A percentile compares a stretch with the other conserved stretches of the same genome.
These are phyloP conservation scores for Sciurus vulgaris DNA, from an alignment of 2,797 vertebrate species.

Conservation along the genomic window DNA sequence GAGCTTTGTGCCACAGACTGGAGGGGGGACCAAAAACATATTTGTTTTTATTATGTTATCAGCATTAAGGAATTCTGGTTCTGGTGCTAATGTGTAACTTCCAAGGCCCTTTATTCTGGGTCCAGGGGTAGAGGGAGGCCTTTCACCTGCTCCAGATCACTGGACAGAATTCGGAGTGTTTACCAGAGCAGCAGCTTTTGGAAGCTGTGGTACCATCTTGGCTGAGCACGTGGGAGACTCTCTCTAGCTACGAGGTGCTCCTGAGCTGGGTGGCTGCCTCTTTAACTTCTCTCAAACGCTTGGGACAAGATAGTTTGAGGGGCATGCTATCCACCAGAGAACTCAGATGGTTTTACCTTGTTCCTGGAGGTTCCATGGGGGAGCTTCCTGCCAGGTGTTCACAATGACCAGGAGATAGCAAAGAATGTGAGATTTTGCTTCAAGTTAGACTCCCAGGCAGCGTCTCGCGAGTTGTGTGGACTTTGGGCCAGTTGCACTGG, in stretches of 20 bases:
- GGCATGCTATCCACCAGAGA: neutral
- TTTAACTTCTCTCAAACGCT: neutral
- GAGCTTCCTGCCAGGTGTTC: neutral
- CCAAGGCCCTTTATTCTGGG: neutral
- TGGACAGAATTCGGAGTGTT: neutral
- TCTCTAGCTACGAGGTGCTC: no score
- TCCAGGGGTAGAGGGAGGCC: neutral
- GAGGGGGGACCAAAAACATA: no score
- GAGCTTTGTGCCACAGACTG: no score
- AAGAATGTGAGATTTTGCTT: neutral
- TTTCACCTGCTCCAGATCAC: no score
- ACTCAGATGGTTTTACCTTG: neutral
- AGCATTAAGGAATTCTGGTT: no score
- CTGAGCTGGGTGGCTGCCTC: neutral
- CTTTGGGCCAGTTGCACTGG: neutral
- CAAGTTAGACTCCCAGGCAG: neutral
- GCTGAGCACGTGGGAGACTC: neutral
- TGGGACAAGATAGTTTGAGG: neutral
- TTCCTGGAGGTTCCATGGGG: neutral
- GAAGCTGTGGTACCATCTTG: neutral
- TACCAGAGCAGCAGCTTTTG: neutral
- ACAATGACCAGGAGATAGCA: neutral
- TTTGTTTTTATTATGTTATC: no score
- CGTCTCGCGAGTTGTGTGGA: neutral
- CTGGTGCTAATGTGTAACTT: no score